Conservation (phyloP, 2,113 vertebrate species). For the Hepsetus odoe region DNA sequence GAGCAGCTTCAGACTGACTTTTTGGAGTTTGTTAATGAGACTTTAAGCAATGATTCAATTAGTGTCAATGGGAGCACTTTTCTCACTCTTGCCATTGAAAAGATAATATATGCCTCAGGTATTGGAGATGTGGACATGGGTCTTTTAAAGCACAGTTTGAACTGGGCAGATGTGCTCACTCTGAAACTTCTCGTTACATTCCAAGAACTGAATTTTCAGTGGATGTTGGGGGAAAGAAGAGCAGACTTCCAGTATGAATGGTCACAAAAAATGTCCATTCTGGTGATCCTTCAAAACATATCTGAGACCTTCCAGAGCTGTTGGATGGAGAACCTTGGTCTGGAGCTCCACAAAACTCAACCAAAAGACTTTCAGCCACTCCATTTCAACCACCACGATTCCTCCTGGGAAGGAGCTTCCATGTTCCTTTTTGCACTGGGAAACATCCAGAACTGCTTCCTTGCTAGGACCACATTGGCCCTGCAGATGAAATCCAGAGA, state of each 20-base stretch:
- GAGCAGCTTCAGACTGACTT: constrained; percentile 47
- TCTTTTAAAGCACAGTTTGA: constrained; percentile 66
- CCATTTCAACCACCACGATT: constrained; percentile 22
- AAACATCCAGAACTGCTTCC: constrained; percentile 69
- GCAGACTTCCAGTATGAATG: constrained; percentile 62
- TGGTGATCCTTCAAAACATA: constrained; percentile 71
- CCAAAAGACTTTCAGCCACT: constrained; percentile 51
- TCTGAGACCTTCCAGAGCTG: constrained; percentile 73
- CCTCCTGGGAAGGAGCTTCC: background rate
- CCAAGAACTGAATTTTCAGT: constrained; percentile 68
- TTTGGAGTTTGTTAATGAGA: constrained; percentile 53
- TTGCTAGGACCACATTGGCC: constrained; percentile 61
- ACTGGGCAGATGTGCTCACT: constrained; percentile 76
- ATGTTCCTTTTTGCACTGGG: constrained; percentile 36
- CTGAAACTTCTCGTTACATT: constrained; percentile 74
- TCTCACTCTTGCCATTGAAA: constrained; percentile 62
- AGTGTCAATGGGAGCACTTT: constrained; percentile 39
- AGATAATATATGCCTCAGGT: constrained; percentile 71
- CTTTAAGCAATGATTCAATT: constrained; percentile 37
- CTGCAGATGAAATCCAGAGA: constrained; percentile 73
- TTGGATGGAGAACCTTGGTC: constrained; percentile 73
- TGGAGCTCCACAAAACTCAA: constrained; percentile 56
- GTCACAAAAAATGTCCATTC: constrained; percentile 51
- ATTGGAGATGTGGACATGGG: constrained; percentile 60
- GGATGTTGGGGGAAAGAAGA: constrained; percentile 49